Evolutionary conservation across 2,888 invertebrate species (phyloP).

Genomic region (Drosophila lutescens): DNA sequence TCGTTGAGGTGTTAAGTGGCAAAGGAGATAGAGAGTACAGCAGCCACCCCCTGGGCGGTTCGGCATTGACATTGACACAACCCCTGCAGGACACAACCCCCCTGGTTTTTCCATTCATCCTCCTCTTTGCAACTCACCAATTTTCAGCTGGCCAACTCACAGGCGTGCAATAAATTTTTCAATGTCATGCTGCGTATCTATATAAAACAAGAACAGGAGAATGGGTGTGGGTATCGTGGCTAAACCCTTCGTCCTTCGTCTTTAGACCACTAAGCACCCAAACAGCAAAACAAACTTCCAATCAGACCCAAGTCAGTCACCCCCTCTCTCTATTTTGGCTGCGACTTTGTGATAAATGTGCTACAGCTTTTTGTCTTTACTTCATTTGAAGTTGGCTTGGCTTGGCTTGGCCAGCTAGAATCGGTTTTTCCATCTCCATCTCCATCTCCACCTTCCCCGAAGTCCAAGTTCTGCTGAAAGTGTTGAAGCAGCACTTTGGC

Average conservation of each 20-base stretch:
- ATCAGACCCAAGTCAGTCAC: constrained; percentile 69
- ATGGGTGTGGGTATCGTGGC: constrained; percentile 26
- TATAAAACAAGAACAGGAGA: constrained; percentile 54
- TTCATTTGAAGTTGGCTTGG: constrained; percentile 69
- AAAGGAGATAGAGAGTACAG: neutral
- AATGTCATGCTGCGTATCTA: constrained; percentile 81
- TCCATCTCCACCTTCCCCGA: constrained; percentile 7
- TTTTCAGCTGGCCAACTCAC: constrained; percentile 60
- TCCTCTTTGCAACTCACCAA: constrained; percentile 34
- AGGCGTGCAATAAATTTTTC: constrained; percentile 83
- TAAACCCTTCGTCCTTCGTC: constrained; percentile 38
- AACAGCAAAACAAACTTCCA: constrained; percentile 77
- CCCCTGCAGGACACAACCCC: constrained; percentile 67
- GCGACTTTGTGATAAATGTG: constrained; percentile 79
- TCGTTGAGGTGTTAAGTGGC: constrained; percentile 62
- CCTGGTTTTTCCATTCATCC: constrained; percentile 44
- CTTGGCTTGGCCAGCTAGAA: constrained; percentile 36
- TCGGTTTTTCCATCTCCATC: constrained; percentile 34
- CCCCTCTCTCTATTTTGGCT: constrained; percentile 30
- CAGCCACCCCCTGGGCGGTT: constrained; percentile 24
- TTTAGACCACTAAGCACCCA: constrained; percentile 74
- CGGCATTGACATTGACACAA: constrained; percentile 73
- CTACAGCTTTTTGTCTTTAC: constrained; percentile 79
- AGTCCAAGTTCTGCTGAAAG: constrained; percentile 56
- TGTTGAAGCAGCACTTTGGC: constrained; percentile 80